Evolutionary conservation across 2,888 invertebrate species (phyloP), one percentile per base, ranked within the genome.

Genomic region (Nemapogon koenigi): DNA sequence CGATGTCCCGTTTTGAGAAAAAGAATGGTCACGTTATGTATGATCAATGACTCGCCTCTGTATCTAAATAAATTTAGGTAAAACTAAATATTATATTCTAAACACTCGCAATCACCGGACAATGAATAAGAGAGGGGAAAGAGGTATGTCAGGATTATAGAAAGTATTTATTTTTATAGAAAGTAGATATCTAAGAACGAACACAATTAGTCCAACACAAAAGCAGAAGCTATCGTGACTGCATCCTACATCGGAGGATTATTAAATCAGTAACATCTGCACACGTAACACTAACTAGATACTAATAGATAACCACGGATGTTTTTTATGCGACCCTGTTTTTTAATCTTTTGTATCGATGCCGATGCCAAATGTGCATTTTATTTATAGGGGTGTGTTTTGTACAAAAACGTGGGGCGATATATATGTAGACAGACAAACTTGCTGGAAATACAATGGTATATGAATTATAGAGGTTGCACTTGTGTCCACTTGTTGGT

Each of bases 291-390:
- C 66, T 69, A 75, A 75, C 73, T 73, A 72, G 78, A 78, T 72
- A 76, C 72, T 71, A 73, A 76, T 75, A 76, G 75, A 73, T 73
- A 73, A 72, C 73, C 70, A 60, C 76, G 68, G 72, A 65, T 75
- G 76, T 53, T 76, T 76, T 78, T 76, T 76, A 76, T 75, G 62
- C 53, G 56, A 51, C 51, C 53, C 58, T 57, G 59, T 58, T 71
- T 67, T 73, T 72, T 68, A 63, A 63, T 65, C 69, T 69, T 63
- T 75, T 76, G 71, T 75, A 54, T 62, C 53, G 55, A 51, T 52
- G 51, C 54, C 55, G 55, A 55, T 53, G 55, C 71, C 78, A 72
- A 76, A 73, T 76, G 76, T 66, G 64, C 68, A 55, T 61, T 65
- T 71, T 68, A 71, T 73, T 68, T 67, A 64, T 48, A 57, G 73